Evolutionary conservation across 2,797 vertebrate genomes (phyloP).

Genomic region (Lacerta agilis): DNA sequence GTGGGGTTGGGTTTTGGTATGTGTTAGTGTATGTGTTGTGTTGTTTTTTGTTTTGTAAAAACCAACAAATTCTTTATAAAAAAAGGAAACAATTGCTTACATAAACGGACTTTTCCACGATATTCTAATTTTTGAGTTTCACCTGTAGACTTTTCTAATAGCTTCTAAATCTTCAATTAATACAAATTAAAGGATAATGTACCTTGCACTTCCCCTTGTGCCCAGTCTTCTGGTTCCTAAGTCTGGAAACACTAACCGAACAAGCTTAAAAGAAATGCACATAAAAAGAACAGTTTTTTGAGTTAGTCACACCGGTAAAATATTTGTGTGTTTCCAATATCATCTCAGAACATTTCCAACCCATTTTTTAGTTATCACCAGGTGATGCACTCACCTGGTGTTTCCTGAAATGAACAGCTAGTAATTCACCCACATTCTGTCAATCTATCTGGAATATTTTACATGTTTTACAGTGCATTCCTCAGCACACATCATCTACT

Average conservation of each 20-base stretch:
- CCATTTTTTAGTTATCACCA: conserved; percentile 22
- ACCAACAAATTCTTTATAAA: no score
- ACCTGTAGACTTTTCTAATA: background rate
- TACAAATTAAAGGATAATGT: conserved; percentile 18
- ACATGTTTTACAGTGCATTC: background rate
- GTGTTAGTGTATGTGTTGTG: no score
- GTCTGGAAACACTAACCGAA: conserved; percentile 71
- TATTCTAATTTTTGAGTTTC: no score
- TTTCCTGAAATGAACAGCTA: background rate
- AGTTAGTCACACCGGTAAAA: background rate
- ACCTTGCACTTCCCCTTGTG: conserved; percentile 72
- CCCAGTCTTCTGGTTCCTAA: conserved; percentile 74
- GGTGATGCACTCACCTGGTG: background rate
- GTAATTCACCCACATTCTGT: background rate
- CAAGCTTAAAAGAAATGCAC: conserved; percentile 62
- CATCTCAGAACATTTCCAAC: background rate
- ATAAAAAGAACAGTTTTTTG: background rate
- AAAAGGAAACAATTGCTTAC: no score
- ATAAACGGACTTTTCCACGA: no score
- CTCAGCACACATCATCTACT: background rate
- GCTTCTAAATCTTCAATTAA: background rate
- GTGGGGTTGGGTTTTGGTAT: no score
- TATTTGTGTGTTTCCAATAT: background rate
- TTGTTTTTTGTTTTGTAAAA: no score
- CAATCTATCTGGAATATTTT: background rate